Evolutionary conservation across 2,113 vertebrate genomes (phyloP), one percentile per base, ranked within the genome.

Genomic region (Etia nguti): DNA sequence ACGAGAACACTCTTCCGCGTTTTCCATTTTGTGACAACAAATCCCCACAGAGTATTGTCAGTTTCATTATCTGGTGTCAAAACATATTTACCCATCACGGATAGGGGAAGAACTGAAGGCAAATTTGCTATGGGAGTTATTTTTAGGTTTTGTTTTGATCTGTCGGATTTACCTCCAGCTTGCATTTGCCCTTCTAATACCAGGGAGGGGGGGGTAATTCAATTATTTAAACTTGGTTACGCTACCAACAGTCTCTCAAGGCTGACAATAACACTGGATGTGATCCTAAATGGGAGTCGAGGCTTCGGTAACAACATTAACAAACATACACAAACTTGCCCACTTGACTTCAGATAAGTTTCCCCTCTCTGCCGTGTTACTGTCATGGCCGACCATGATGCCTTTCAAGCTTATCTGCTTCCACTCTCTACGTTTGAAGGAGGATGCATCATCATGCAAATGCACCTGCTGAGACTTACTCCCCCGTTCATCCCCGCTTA

Each of bases 191-290:
- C 90, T 86, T 86, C 87, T 95, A 92, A 94, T 89, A 93, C 86
- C 29, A 22, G 90, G 90, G 62, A 20, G 8, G 34, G 11, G 88
- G 81, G 92, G 91, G 82, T 93, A 90, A 95, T 94, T 96, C 70
- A 93, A 93, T 95, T 92, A 94, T 92, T 93, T 90, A 94, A 95
- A 95, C 87, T 89, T 89, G 90, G 93, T 94, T 94, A 93, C 87
- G 90, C 90, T 80, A 84, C 91, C 94, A 95, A 95, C 84, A 91
- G 87, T 90, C 92, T 94, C 93, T 83, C 91, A 90, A 85, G 92
- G 91, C 88, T 92, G 90, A 93, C 92, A 94, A 89, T 91, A 94
- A 94, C 79, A 89, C 81, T 31, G 81, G 65, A 89, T 54, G 75
- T 55, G 54, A 85, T 73, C 81, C 55, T 68, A 84, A 92, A 91